These are phyloP conservation scores for Enteromius argenteus DNA, from an alignment of 2,797 vertebrate species.

Conservation along the genomic window DNA sequence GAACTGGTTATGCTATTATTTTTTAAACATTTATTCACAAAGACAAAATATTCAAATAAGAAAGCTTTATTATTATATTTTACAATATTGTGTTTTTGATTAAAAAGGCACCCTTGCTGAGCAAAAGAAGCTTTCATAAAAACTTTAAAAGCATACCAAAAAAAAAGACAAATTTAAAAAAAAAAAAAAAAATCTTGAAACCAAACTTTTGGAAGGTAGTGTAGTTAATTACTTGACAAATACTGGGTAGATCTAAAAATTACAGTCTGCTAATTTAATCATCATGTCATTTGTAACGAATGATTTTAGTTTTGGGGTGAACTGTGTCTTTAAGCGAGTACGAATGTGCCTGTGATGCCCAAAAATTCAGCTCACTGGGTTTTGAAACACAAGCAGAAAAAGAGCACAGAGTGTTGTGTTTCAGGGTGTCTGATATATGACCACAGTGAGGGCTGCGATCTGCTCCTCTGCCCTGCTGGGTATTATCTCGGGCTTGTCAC, in stretches of 20 bases:
- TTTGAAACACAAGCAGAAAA: not conserved
- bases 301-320: not conserved
- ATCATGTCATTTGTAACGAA: not conserved
- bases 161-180: too few relatives aligned
- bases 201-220: not conserved
- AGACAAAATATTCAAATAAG: not conserved
- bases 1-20: not conserved
- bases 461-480: constrained; percentile 70
- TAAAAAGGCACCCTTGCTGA: not conserved
- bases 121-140: not conserved
- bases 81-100: not conserved
- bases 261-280: not conserved
- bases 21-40: not conserved
- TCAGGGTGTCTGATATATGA: constrained; percentile 70
- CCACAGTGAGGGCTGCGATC: constrained; percentile 69
- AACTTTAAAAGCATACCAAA: not conserved
- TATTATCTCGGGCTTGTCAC: constrained; percentile 76
- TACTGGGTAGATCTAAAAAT: not conserved
- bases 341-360: not conserved
- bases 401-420: constrained; percentile 8
- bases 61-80: not conserved
- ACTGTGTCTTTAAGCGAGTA: not conserved
- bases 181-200: not conserved
- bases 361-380: not conserved
- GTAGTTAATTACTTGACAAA: constrained; percentile 29